These are phyloP conservation scores for Apostichopus japonicus DNA, from an alignment of 35 echinoderm and acorn worm species.

Conservation along the genomic window DNA sequence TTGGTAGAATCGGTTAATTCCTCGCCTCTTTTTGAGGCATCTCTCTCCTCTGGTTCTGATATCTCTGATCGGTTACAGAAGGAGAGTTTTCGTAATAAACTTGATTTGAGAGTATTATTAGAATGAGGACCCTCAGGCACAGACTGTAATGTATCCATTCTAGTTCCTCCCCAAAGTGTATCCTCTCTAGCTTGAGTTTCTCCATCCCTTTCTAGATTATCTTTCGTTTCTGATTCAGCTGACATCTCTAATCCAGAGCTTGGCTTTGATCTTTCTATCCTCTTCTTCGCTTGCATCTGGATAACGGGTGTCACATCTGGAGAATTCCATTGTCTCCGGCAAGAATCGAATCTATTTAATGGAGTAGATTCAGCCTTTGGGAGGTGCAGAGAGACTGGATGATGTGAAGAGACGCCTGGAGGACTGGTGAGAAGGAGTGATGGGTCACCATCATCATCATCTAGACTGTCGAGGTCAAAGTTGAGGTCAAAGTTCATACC, in stretches of 20 bases:
- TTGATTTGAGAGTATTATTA: background rate
- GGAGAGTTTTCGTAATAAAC: conserved; percentile 16
- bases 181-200: background rate
- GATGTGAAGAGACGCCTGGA: background rate
- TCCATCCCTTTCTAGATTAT: background rate
- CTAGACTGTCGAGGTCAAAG: conserved; percentile 82
- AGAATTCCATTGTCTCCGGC: background rate
- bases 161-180: background rate
- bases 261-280: background rate
- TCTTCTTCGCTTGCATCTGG: background rate
- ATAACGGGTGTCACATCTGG: background rate
- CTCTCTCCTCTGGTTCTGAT: background rate
- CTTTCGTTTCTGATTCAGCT: background rate
- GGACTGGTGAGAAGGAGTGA: background rate
- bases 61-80: conserved; percentile 31
- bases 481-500: conserved; percentile 86
- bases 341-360: background rate
- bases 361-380: conserved; percentile 28
- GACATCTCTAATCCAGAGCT: background rate
- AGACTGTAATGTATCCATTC: background rate
- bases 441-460: conserved; percentile 16
- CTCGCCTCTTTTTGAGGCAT: background rate
- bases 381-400: background rate
- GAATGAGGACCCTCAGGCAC: background rate
- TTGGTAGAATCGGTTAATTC: background rate